A percentile compares a stretch with the other conserved stretches of the same genome.
Evolutionary conservation across 2,888 invertebrate genomes (phyloP).

Genomic region (Aphidius colemani): DNA sequence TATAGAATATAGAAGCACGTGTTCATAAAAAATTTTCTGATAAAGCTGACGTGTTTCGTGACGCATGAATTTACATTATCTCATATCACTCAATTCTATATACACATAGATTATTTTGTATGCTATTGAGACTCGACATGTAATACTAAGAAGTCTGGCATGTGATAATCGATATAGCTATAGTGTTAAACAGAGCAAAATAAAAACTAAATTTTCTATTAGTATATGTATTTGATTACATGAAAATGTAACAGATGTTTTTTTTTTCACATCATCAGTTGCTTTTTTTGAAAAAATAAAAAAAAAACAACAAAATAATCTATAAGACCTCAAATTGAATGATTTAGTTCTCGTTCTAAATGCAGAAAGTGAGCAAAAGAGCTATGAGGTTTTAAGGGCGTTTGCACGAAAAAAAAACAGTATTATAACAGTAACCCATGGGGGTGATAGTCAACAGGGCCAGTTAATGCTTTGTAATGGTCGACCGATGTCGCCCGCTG

Average conservation of each 20-base stretch:
- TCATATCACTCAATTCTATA: constrained; percentile 11
- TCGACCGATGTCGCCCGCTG: constrained; percentile 39
- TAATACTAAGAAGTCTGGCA: not conserved
- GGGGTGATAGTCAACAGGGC: constrained; percentile 37
- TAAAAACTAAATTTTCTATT: not conserved
- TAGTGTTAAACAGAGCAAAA: not conserved
- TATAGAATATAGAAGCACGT: constrained; percentile 2
- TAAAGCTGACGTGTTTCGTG: constrained; percentile 12
- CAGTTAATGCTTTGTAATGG: constrained; percentile 53
- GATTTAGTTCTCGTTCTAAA: no score
- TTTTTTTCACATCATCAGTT: constrained; percentile 7
- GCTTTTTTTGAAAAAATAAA: not conserved
- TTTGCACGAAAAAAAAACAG: constrained; percentile 26
- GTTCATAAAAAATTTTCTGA: constrained; percentile 8
- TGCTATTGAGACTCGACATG: no score
- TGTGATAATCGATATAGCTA: not conserved
- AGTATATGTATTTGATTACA: no score
- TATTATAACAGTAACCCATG: constrained; percentile 43
- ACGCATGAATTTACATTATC: constrained; percentile 14
- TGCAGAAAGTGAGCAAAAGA: constrained; percentile 9
- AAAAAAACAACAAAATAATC: no score
- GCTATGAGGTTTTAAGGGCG: constrained; percentile 12
- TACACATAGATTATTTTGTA: not conserved
- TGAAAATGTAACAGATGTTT: constrained; percentile 3
- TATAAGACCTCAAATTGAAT: no score